Percentiles rank a stretch among this genome's conserved stretches.
Conservation (phyloP, 2,113 vertebrate species). For the Nerophis ophidion region DNA sequence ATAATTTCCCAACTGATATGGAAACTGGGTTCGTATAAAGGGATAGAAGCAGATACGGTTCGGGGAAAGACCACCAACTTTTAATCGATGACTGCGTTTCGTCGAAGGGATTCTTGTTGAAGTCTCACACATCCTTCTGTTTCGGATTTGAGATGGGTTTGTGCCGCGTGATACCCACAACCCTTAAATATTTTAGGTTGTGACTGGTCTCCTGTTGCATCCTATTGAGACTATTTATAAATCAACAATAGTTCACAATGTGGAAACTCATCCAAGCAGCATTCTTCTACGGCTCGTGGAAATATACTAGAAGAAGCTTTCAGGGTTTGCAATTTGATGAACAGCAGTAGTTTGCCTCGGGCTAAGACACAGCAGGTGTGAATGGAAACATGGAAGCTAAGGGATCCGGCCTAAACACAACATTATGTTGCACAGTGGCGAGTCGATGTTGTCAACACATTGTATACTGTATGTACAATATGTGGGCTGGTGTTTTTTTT, state of each 20-base stretch:
- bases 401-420: conserved; percentile 24
- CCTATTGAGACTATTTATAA: conserved; percentile 32
- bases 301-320: background rate
- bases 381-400: conserved; percentile 39
- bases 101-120: conserved; percentile 6
- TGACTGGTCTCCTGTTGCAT: background rate
- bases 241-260: background rate
- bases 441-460: conserved; percentile 32
- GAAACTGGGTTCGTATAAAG: too few species aligned
- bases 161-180: conserved; percentile 8
- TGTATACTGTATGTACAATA: background rate
- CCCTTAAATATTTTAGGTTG: conserved; percentile 4
- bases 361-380: conserved; percentile 35
- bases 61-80: conserved; percentile 3
- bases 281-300: background rate
- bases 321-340: background rate
- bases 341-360: conserved; percentile 11
- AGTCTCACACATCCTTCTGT: conserved; percentile 13
- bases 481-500: conserved; percentile 12
- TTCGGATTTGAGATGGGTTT: background rate
- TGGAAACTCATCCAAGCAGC: background rate
- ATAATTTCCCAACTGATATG: too few species aligned
- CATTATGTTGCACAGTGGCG: conserved; percentile 37
- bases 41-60: conserved; percentile 12
- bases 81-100: conserved; percentile 9